phyloP scores from a whole-genome alignment of 2,888 invertebrate genomes.

The Dendrolimus pini region DNA sequence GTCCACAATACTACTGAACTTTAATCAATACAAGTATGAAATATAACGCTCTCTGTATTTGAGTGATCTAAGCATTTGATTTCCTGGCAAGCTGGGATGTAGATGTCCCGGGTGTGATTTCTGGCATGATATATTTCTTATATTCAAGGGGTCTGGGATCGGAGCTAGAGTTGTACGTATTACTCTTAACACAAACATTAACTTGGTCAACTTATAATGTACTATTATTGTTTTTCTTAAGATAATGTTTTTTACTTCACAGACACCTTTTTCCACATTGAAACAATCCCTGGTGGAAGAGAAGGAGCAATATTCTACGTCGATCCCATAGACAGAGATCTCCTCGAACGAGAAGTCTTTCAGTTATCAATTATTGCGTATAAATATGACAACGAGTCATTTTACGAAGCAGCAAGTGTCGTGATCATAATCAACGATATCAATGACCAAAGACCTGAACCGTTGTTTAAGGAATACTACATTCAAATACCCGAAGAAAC shows the following conservation, averaged over 20 bases:
- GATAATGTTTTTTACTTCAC: neutral
- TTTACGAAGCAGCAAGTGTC: slow-evolving; percentile 38
- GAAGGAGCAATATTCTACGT: slow-evolving; percentile 49
- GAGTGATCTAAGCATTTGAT: no score
- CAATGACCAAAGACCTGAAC: slow-evolving; percentile 81
- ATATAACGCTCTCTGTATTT: no score
- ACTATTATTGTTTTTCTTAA: no score
- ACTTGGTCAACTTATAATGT: no score
- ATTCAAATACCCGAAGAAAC: slow-evolving; percentile 72
- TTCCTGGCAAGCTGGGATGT: no score
- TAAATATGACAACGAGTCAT: slow-evolving; percentile 48
- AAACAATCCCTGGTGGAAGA: slow-evolving; percentile 38
- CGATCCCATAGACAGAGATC: slow-evolving; percentile 61
- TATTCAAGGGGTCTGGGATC: no score
- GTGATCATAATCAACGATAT: slow-evolving; percentile 72
- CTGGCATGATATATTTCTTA: no score
- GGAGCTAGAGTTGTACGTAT: no score
- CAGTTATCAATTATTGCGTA: slow-evolving; percentile 62
- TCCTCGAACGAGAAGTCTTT: slow-evolving; percentile 59
- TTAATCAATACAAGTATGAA: no score
- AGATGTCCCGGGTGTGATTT: no score
- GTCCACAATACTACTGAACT: no score
- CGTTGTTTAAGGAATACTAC: slow-evolving; percentile 41
- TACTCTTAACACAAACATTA: no score
- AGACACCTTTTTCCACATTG: slow-evolving; percentile 57